phyloP scores from a whole-genome alignment of 2,113 vertebrate genomes.

The Halcyon malimbica region DNA sequence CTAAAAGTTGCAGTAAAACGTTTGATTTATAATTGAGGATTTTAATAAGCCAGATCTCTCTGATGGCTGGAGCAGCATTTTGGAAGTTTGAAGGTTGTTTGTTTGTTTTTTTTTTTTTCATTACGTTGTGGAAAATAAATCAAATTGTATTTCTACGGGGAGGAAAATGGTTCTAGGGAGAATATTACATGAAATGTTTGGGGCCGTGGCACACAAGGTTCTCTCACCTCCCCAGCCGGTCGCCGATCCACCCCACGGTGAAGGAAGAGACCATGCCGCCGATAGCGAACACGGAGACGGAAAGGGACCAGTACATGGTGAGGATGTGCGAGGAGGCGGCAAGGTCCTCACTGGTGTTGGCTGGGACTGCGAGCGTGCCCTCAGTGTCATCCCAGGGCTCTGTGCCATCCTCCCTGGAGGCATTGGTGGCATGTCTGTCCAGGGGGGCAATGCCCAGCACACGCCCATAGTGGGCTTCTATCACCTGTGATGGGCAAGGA shows the following conservation, averaged over 20 bases:
- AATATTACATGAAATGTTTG: not conserved
- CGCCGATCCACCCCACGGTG: conserved; percentile 89
- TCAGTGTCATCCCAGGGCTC: not conserved
- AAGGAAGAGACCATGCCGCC: conserved; percentile 95
- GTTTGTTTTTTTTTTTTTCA: fast-evolving
- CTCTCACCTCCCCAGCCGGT: conserved; percentile 87
- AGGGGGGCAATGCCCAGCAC: conserved; percentile 74
- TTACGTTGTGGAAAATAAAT: not conserved
- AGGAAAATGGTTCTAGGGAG: not conserved
- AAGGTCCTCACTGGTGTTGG: fast-evolving
- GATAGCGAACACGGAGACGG: conserved; percentile 89
- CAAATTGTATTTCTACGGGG: not conserved
- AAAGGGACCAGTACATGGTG: conserved; percentile 91
- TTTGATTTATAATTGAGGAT: not conserved
- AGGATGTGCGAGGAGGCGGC: conserved; percentile 38
- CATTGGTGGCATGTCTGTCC: not conserved
- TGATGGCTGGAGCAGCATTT: not conserved
- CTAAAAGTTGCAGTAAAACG: not conserved
- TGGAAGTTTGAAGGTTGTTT: not conserved
- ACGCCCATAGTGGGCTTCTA: conserved; percentile 82
- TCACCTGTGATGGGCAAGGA: conserved; percentile 76
- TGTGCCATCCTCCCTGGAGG: not conserved
- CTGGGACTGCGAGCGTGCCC: fast-evolving
- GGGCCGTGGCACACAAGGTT: not conserved
- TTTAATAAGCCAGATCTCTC: not conserved